These are phyloP conservation scores for Candidula unifasciata DNA, from an alignment of 2,888 invertebrate genomes.

Conservation along the genomic window DNA sequence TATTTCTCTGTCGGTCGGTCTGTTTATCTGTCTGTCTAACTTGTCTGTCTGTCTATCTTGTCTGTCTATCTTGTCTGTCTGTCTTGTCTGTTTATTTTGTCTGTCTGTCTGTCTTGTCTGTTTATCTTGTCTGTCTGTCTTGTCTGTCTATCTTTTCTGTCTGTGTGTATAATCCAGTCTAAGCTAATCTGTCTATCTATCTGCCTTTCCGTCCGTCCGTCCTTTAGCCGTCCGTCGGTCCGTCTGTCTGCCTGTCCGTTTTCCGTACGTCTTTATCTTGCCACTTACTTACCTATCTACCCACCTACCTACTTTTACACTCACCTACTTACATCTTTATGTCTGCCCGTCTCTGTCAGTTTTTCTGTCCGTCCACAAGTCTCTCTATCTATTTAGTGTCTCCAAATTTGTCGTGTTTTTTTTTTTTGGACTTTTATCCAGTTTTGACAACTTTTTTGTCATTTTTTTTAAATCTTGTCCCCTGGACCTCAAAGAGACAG, in stretches of 20 bases:
- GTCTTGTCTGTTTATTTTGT: not conserved
- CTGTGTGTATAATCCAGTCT: conserved; percentile 11
- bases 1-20: not conserved
- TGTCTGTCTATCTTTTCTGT: not conserved
- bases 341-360: conserved; percentile 19
- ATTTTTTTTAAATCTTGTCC: no score
- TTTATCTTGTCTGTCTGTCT: not conserved
- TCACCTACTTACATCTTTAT: conserved; percentile 13
- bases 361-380: conserved; percentile 14
- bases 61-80: not conserved
- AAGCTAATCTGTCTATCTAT: not conserved
- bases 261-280: no score
- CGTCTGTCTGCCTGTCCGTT: conserved; percentile 17
- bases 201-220: no score
- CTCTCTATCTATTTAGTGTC: conserved; percentile 11
- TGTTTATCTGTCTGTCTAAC: no score
- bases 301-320: conserved; percentile 26
- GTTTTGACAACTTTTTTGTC: no score
- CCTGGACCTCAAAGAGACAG: no score
- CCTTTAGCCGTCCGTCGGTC: not conserved
- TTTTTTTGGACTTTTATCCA: no score
- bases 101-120: not conserved
- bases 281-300: conserved; percentile 33
- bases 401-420: not conserved
- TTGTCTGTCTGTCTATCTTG: no score